Evolutionary conservation across 2,888 invertebrate genomes (phyloP).

Genomic region (Crepidodera aurea): DNA sequence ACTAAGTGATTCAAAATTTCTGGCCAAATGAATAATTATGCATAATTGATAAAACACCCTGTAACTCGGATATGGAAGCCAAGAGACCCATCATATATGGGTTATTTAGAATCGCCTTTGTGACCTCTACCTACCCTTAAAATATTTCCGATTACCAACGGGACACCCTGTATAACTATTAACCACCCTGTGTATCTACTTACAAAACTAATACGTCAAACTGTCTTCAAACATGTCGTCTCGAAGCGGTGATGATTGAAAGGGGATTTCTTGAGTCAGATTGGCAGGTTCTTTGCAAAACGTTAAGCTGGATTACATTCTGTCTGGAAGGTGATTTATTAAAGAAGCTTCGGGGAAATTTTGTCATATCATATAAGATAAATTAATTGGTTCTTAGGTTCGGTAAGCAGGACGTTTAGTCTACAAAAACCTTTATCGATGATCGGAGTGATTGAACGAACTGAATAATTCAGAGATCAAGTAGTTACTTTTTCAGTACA

Average conservation of each 20-base stretch:
- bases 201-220: background rate
- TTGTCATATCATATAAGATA: conserved; percentile 35
- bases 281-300: conserved; percentile 43
- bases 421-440: background rate
- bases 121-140: no score
- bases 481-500: background rate
- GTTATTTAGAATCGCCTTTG: no score
- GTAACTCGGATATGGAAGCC: no score
- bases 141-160: no score
- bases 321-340: conserved; percentile 37
- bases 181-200: background rate
- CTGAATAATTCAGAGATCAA: background rate
- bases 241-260: conserved; percentile 32
- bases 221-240: conserved; percentile 10
- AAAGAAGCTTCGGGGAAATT: conserved; percentile 33
- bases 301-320: conserved; percentile 39
- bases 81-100: no score
- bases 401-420: conserved; percentile 4
- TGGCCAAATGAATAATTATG: no score
- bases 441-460: conserved; percentile 11
- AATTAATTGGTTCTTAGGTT: conserved; percentile 37
- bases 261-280: conserved; percentile 42
- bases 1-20: no score
- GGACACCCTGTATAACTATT: no score
- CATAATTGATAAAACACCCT: no score